Evolutionary conservation across 2,113 vertebrate genomes (phyloP), one percentile per base, ranked within the genome.

Genomic region (Tetrax tetrax): DNA sequence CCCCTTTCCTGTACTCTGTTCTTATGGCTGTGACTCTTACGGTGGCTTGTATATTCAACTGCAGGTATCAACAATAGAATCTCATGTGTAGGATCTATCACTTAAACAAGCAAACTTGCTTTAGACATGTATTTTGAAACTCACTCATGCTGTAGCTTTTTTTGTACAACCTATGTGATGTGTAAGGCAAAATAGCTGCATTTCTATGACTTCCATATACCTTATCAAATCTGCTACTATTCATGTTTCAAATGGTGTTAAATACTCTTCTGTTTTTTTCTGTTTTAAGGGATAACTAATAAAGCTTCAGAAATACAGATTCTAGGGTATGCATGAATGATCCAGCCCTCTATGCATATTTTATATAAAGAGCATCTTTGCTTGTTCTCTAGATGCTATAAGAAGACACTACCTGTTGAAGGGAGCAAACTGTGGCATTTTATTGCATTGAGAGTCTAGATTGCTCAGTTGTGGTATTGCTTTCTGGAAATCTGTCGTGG

Each of bases 141-240:
- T 45, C 10, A 11, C 24, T 69, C 16, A 2, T 33, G 43, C 65
- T 45, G 21, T 66, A 53, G 14, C 19, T 79, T 24, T 57, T 93
- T 43, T 45, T 82, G 27, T 1, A 3, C 10, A 45, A 38, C 6
- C 0, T 2, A 1, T 20, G 51, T 69, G 15, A 31, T 29, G 12
- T 45, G 3, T 54, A 45, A 75, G 35, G 31, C 69, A 61, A 59
- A 90, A 63, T 45, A 48, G 21, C 37, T 82, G 8, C 8, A 11
- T 78, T 94, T 78, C 51, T 87, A 9, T 66, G 27, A 57, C n/a
- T 78, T 87, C 27, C 6, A 3, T 8, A 4, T 37, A 33, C 5
- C 24, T 41, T 29, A 18, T 14, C 53, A 75, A 61, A 82, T 88
- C 61, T 53, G 27, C 20, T 66, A 8, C 50, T 82, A 47, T 43